These are phyloP conservation scores for Drosophila birchii DNA, from an alignment of 2,888 invertebrate species.

Conservation along the genomic window DNA sequence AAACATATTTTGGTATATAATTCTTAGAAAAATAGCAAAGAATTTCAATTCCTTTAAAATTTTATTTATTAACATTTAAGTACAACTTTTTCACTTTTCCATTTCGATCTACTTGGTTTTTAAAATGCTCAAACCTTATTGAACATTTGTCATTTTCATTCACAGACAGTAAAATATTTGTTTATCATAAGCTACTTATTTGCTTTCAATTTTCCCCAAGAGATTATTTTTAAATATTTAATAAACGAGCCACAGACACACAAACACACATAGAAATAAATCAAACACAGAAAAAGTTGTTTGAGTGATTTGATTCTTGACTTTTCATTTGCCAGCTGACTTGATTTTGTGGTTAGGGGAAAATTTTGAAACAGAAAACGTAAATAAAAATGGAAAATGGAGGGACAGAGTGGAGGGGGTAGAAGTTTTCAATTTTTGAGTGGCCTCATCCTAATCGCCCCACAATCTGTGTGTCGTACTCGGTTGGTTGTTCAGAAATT, in stretches of 20 bases:
- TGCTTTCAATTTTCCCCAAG: slow-evolving; percentile 43
- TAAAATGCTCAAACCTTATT: background rate
- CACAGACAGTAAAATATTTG: slow-evolving; percentile 22
- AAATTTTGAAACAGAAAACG: slow-evolving; percentile 4
- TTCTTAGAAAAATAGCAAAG: too few relatives aligned
- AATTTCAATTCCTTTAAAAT: background rate
- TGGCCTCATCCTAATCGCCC: slow-evolving; percentile 51
- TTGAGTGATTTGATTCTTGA: slow-evolving; percentile 36
- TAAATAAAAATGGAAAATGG: slow-evolving; percentile 4
- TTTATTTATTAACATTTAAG: too few relatives aligned
- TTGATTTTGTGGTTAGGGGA: slow-evolving; percentile 28
- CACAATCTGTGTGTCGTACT: slow-evolving; percentile 24
- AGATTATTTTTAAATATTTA: slow-evolving; percentile 44
- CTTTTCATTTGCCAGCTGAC: slow-evolving; percentile 16
- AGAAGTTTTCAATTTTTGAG: slow-evolving; percentile 56
- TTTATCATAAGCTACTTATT: slow-evolving; percentile 49
- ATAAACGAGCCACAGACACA: slow-evolving; percentile 24
- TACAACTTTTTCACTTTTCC: background rate
- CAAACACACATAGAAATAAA: slow-evolving; percentile 3
- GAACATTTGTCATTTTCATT: slow-evolving; percentile 21
- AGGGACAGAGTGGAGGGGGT: background rate
- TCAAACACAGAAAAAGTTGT: slow-evolving; percentile 21
- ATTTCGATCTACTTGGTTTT: background rate
- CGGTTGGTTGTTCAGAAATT: slow-evolving; percentile 13
- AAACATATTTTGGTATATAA: too few relatives aligned